These are phyloP conservation scores for Bolborhynchus lineola DNA, from an alignment of 2,113 vertebrate genomes.

Conservation along the genomic window DNA sequence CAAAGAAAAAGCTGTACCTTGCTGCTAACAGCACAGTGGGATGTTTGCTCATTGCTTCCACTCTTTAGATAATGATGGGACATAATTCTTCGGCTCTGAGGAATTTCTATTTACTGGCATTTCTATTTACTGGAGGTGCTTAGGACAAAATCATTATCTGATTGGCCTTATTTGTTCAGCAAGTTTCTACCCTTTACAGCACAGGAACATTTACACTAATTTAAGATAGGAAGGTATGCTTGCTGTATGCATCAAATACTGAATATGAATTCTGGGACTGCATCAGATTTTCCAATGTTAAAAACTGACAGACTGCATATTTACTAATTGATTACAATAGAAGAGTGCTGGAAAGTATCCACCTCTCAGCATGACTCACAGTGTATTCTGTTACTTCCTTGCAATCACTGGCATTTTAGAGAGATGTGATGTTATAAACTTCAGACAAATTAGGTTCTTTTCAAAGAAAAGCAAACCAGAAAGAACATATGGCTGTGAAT, in stretches of 20 bases:
- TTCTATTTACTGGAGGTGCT: not conserved
- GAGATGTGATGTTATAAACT: not conserved
- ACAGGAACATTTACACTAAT: not conserved
- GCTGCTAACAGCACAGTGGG: not conserved
- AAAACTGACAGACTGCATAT: not conserved
- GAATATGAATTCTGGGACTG: not conserved
- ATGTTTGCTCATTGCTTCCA: not conserved
- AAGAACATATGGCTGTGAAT: not conserved
- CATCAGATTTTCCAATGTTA: not conserved
- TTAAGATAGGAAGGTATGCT: not conserved
- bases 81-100: not conserved
- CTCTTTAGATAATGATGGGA: not conserved
- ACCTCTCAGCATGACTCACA: not conserved
- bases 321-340: not conserved
- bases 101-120: not conserved
- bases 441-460: not conserved
- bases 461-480: not conserved
- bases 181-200: not conserved
- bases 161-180: not conserved
- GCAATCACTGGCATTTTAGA: not conserved
- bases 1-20: not conserved
- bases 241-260: not conserved
- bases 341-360: not conserved
- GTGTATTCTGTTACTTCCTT: not conserved
- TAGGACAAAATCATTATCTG: not conserved